Conservation (phyloP, 1,140 invertebrate genomes). For the Harpegnathos saltator region DNA sequence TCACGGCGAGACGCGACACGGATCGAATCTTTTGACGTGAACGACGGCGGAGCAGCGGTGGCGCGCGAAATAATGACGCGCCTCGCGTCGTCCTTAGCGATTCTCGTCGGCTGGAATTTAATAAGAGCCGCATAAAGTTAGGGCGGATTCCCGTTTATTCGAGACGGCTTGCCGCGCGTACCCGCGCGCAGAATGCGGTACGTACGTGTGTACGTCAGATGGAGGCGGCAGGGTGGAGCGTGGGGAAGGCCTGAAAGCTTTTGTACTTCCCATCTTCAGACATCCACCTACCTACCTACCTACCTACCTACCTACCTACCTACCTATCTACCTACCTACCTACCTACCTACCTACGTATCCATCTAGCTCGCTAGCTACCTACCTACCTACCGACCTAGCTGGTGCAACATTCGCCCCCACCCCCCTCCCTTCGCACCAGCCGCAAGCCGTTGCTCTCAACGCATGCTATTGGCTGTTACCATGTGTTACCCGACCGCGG, state of each 20-base stretch:
- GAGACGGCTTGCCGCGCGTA: slow-evolving; percentile 52
- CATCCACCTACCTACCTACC: slow-evolving; percentile 42
- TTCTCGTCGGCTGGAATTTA: slow-evolving; percentile 77
- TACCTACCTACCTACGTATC: slow-evolving; percentile 34
- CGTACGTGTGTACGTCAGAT: background rate
- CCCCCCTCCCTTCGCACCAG: background rate
- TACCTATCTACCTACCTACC: slow-evolving; percentile 30
- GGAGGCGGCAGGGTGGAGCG: slow-evolving; percentile 4
- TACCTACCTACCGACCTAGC: slow-evolving; percentile 23
- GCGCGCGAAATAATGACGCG: slow-evolving; percentile 63
- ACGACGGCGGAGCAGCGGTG: slow-evolving; percentile 16
- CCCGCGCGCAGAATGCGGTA: slow-evolving; percentile 43
- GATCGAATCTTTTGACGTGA: slow-evolving; percentile 55
- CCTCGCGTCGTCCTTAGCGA: slow-evolving; percentile 73
- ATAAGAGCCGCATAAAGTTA: slow-evolving; percentile 79
- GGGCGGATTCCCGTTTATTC: slow-evolving; percentile 72
- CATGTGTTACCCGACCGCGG: slow-evolving; percentile 52
- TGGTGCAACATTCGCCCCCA: too few species aligned
- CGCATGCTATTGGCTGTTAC: slow-evolving; percentile 69
- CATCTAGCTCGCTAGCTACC: slow-evolving; percentile 31
- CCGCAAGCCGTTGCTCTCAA: slow-evolving; percentile 42
- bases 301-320: slow-evolving; percentile 17
- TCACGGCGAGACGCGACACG: background rate
- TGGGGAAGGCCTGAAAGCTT: slow-evolving; percentile 64
- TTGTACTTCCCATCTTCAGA: slow-evolving; percentile 67